Conservation (phyloP, 1,140 invertebrate species). For the Laupala kohalensis region DNA sequence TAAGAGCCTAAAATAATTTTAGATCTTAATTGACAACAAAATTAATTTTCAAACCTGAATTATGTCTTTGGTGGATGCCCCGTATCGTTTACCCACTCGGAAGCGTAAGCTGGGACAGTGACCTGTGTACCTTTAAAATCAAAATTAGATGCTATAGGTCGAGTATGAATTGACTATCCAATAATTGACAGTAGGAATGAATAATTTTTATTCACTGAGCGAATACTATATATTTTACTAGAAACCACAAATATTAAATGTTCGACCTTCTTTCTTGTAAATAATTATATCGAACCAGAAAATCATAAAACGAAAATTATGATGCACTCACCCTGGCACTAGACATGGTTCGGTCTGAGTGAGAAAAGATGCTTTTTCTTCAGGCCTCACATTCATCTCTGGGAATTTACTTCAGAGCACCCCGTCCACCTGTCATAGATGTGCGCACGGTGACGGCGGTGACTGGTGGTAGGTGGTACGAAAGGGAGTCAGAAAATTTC, state of each 20-base stretch:
- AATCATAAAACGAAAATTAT: not conserved
- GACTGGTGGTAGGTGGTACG: not conserved
- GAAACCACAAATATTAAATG: too few species aligned
- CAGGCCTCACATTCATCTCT: not conserved
- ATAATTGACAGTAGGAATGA: too few species aligned
- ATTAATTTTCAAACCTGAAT: too few species aligned
- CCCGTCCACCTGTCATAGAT: not conserved
- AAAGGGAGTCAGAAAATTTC: not conserved
- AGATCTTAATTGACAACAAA: too few species aligned
- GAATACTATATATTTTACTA: too few species aligned
- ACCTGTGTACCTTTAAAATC: slow-evolving; percentile 13
- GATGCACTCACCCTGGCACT: not conserved
- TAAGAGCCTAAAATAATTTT: too few species aligned
- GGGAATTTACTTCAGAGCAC: not conserved
- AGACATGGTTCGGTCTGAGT: slow-evolving; percentile 3
- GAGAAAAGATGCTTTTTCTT: not conserved
- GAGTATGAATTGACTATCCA: too few species aligned
- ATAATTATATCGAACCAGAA: too few species aligned
- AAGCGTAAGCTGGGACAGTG: slow-evolving; percentile 15
- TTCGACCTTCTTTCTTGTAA: too few species aligned
- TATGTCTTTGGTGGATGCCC: slow-evolving; percentile 13
- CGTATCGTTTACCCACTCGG: slow-evolving; percentile 15
- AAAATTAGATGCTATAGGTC: too few species aligned
- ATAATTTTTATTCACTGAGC: too few species aligned
- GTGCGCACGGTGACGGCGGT: not conserved